phyloP scores from a whole-genome alignment of 2,888 invertebrate genomes.

The Sesia apiformis region DNA sequence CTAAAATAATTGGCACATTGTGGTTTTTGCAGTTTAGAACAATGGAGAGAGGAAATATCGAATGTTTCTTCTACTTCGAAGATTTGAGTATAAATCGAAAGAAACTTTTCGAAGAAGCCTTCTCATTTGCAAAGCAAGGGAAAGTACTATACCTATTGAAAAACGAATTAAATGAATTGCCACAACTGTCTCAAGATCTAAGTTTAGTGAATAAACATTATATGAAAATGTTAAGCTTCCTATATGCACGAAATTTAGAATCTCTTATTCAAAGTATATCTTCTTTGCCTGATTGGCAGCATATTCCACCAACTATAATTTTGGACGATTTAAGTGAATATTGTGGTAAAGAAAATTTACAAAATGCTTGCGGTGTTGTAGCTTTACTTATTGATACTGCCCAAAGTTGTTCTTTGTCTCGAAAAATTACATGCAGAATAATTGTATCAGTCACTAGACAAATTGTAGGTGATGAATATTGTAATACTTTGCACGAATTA shows the following conservation, averaged over 20 bases:
- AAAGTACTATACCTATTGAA: slow-evolving; percentile 54
- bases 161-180: slow-evolving; percentile 53
- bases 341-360: slow-evolving; percentile 31
- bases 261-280: slow-evolving; percentile 47
- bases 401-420: slow-evolving; percentile 29
- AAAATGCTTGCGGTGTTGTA: slow-evolving; percentile 48
- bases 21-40: too few relatives aligned
- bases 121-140: slow-evolving; percentile 37
- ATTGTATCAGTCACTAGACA: slow-evolving; percentile 35
- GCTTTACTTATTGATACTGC: slow-evolving; percentile 43
- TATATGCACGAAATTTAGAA: slow-evolving; percentile 44
- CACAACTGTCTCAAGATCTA: slow-evolving; percentile 51
- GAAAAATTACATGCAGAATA: slow-evolving; percentile 29
- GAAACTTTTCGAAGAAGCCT: slow-evolving; percentile 48
- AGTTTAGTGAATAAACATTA: slow-evolving; percentile 40
- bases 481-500: slow-evolving; percentile 33
- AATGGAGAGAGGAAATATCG: slow-evolving; percentile 5
- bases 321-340: slow-evolving; percentile 49
- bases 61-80: slow-evolving; percentile 33
- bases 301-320: slow-evolving; percentile 48
- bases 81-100: slow-evolving; percentile 35
- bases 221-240: slow-evolving; percentile 62
- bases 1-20: too few relatives aligned
- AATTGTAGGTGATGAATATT: slow-evolving; percentile 36
- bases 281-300: slow-evolving; percentile 50